phyloP scores from a whole-genome alignment of 2,113 vertebrate genomes.

The Acanthochromis polyacanthus region DNA sequence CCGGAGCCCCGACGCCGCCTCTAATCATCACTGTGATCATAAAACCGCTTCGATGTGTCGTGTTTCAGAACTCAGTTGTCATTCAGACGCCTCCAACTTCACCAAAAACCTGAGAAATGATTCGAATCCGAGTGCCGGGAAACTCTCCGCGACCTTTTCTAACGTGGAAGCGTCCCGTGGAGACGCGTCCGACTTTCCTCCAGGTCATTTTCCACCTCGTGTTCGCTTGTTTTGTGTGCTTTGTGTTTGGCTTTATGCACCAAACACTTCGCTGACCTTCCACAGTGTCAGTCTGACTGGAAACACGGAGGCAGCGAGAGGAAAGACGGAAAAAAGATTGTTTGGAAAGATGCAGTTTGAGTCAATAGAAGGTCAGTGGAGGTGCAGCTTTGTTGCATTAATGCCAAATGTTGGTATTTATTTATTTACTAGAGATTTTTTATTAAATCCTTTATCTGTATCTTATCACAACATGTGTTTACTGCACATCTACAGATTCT shows the following conservation, averaged over 20 bases:
- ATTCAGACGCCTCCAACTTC: conserved; percentile 44
- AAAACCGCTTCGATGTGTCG: conserved; percentile 58
- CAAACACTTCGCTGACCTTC: conserved; percentile 50
- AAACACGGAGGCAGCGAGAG: conserved; percentile 38
- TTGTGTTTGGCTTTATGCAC: conserved; percentile 34
- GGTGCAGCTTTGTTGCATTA: background rate
- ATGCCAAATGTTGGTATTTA: conserved; percentile 3
- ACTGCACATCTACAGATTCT: background rate
- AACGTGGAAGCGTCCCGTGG: too few species aligned
- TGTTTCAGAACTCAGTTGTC: conserved; percentile 64
- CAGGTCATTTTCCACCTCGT: conserved; percentile 3
- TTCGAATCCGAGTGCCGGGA: background rate
- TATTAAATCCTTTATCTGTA: background rate
- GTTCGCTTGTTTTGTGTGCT: conserved; percentile 22
- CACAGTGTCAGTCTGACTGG: conserved; percentile 51
- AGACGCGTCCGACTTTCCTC: conserved; percentile 8
- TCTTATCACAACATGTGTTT: background rate
- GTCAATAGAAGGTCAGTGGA: conserved; percentile 19
- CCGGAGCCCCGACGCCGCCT: conserved; percentile 43
- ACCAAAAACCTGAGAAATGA: conserved; percentile 12
- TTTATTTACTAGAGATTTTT: background rate
- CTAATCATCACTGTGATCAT: conserved; percentile 46
- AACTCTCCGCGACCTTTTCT: conserved; percentile 25
- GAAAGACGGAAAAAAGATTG: conserved; percentile 15
- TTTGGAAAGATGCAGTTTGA: conserved; percentile 25